These are phyloP conservation scores for Nineta flava DNA, from an alignment of 2,888 invertebrate genomes.

Conservation along the genomic window DNA sequence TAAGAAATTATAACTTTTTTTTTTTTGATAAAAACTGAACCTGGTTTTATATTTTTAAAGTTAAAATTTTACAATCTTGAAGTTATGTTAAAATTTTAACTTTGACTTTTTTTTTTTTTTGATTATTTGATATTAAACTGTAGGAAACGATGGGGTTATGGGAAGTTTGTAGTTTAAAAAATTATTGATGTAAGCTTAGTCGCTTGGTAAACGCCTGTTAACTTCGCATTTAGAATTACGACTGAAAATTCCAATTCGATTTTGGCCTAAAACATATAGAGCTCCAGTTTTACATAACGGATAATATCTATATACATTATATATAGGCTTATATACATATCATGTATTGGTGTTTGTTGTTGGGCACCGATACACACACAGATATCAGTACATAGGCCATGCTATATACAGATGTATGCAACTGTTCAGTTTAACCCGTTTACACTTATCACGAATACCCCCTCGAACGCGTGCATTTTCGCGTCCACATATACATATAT, in stretches of 20 bases:
- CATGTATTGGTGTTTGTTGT: not conserved
- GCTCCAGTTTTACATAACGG: constrained; percentile 3
- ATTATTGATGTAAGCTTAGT: constrained; percentile 6
- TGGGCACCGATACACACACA: no score
- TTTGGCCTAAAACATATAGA: constrained; percentile 4
- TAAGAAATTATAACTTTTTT: constrained; percentile 1
- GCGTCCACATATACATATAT: not conserved
- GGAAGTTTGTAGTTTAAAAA: constrained; percentile 6
- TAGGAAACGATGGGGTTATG: constrained; percentile 6
- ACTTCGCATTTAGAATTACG: constrained; percentile 6
- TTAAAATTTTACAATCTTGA: constrained; percentile 1
- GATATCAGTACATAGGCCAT: no score
- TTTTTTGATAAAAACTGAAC: constrained; percentile 6
- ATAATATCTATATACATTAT: not conserved
- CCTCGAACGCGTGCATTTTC: not conserved
- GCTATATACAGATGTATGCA: no score
- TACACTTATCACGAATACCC: not conserved
- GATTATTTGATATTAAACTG: not conserved
- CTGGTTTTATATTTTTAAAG: constrained; percentile 2
- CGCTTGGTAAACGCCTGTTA: constrained; percentile 4
- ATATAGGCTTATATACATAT: not conserved
- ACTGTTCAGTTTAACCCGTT: no score
- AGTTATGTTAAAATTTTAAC: not conserved
- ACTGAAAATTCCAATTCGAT: constrained; percentile 4
- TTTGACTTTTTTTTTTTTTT: constrained; percentile 1